Evolutionary conservation across 2,797 vertebrate species (phyloP), one percentile per base, ranked within the genome.

Genomic region (Nyctalus aviator): DNA sequence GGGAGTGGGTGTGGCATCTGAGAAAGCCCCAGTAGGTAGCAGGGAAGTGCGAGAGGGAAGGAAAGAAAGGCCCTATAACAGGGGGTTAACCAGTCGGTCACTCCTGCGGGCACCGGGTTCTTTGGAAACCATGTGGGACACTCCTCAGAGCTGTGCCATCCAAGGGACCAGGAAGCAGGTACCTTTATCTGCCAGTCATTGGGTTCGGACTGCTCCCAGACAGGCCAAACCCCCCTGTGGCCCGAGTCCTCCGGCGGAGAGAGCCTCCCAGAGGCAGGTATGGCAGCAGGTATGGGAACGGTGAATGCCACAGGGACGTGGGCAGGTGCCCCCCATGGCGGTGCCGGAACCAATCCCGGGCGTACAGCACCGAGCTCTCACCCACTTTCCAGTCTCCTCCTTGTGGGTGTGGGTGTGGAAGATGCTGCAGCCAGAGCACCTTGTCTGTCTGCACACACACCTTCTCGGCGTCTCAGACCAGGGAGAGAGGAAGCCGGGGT

Each of bases 261-360:
- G n/a, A 55, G 41, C 50, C n/a, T 3, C 4, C 0, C 21, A 6
- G 30, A 14, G n/a, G n/a, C n/a, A n/a, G n/a, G n/a, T 15, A 27
- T 25, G 27, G 23, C 62, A 20, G 62, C 46, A 27, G 44, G 9
- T 3, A 7, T 0, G 18, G 68, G 44, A 14, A n/a, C 6, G 5
- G 13, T 1, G 2, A 64, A 32, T 3, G 8, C 46, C 46, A 4
- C 9, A 35, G 50, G 27, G 6, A 21, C 1, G 6, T 0, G 11
- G 53, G 12, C 8, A 3, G 35, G 4, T 6, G 6, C 30, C 27
- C 25, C 14, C 27, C 4, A 0, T 0, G 9, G n/a, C 0, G 35
- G 9, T 3, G 20, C 30, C 20, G 0, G 1, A 25, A 59, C 23
- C 0, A 25, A 25, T 4, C 8, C 30, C 12, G 21, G 11, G 30